phyloP scores from a whole-genome alignment of 30 jellyfish, hydroid and myxozoan genomes.

The Aurelia aurita region DNA sequence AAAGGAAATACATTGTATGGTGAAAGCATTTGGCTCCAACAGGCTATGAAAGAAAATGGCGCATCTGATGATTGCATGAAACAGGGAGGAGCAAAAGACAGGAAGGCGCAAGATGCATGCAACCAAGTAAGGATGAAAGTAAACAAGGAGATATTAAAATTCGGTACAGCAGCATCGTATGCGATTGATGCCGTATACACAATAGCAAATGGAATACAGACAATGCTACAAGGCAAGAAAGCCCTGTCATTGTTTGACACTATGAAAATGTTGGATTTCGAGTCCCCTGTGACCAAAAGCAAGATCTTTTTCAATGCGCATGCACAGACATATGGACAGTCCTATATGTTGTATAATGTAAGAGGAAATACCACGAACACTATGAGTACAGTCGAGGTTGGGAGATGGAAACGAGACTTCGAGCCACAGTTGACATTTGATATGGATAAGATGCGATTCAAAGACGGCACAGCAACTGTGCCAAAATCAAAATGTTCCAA shows the following conservation, averaged over 20 bases:
- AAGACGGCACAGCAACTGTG: conserved; percentile 50
- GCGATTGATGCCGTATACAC: conserved; percentile 87
- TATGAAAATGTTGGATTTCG: conserved; percentile 34
- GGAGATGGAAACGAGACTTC: conserved; percentile 64
- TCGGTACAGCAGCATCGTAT: conserved; percentile 37
- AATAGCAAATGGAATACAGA: conserved; percentile 53
- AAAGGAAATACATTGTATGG: conserved; percentile 38
- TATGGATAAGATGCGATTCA: conserved; percentile 69
- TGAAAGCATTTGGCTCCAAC: conserved; percentile 58
- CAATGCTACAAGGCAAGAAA: not conserved
- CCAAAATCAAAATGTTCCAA: conserved; percentile 85
- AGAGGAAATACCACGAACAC: conserved; percentile 51
- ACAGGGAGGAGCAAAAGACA: conserved; percentile 5
- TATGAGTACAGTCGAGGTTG: conserved; percentile 31
- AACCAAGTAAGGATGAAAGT: conserved; percentile 49
- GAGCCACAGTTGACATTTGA: conserved; percentile 40
- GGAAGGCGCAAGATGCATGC: conserved; percentile 37
- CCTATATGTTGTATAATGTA: conserved; percentile 55
- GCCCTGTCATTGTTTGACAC: conserved; percentile 22
- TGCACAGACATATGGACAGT: conserved; percentile 40
- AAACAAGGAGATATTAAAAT: not conserved
- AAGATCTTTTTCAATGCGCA: conserved; percentile 42
- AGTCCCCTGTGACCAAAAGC: conserved; percentile 67
- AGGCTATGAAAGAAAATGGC: conserved; percentile 39
- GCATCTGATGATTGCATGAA: conserved; percentile 35